These are phyloP conservation scores for Grapholita molesta DNA, from an alignment of 1,140 invertebrate species.

Conservation along the genomic window DNA sequence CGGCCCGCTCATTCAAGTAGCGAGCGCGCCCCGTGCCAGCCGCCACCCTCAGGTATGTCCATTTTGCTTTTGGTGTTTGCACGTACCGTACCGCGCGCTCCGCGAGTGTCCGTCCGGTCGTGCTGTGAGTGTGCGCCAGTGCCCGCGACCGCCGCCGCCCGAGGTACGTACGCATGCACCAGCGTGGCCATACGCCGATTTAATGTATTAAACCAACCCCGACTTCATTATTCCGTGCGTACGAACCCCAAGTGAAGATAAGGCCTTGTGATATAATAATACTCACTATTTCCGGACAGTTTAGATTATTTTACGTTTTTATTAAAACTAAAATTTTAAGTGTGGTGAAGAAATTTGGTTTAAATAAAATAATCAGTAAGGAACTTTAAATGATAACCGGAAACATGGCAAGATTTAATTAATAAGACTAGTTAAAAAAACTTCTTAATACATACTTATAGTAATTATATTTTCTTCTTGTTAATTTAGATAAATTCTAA, in stretches of 20 bases:
- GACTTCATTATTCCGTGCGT: neutral
- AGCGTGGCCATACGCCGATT: constrained; percentile 28
- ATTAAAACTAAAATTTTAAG: neutral
- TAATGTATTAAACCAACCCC: constrained; percentile 1
- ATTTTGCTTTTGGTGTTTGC: constrained; percentile 75
- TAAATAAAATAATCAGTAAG: neutral
- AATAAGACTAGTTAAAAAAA: too few relatives aligned
- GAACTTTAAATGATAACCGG: neutral
- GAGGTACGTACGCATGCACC: constrained; percentile 57
- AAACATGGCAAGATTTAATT: too few relatives aligned
- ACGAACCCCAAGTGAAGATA: neutral
- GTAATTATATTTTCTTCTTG: too few relatives aligned
- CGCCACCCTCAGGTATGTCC: constrained; percentile 74
- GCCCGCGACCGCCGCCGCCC: constrained; percentile 24
- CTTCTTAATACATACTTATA: too few relatives aligned
- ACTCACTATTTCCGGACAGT: neutral
- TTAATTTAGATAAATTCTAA: too few relatives aligned
- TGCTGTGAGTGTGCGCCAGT: constrained; percentile 57
- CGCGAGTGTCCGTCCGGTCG: constrained; percentile 62
- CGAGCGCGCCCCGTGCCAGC: constrained; percentile 70
- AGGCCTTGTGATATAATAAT: constrained; percentile 4
- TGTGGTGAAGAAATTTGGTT: neutral
- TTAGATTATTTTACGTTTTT: neutral
- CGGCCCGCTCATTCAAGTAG: constrained; percentile 69
- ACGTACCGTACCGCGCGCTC: constrained; percentile 55